Percentiles rank a stretch among this genome's conserved stretches.
Conservation (phyloP, 2,113 vertebrate species). For the Cavia porcellus region DNA sequence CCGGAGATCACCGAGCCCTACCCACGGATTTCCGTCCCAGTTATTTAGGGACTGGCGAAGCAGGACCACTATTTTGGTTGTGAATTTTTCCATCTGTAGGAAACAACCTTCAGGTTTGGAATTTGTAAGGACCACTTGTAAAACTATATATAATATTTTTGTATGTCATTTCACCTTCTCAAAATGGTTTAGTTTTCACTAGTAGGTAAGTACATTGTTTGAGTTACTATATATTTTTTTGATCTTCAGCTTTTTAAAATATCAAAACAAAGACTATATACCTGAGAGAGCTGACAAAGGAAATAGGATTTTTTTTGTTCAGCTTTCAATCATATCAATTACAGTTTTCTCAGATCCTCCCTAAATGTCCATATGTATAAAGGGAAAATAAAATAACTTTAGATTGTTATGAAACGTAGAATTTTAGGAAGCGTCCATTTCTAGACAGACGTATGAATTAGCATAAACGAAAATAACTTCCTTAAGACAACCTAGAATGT, state of each 20-base stretch:
- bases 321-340: not conserved
- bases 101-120: not conserved
- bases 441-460: not conserved
- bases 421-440: not conserved
- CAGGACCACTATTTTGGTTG: too few species aligned
- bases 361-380: not conserved
- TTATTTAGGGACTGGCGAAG: accelerated
- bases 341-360: not conserved
- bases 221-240: not conserved
- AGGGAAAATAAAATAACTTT: not conserved
- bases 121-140: not conserved
- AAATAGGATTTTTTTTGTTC: not conserved
- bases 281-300: not conserved
- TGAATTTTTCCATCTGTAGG: not conserved
- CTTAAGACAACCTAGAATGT: not conserved
- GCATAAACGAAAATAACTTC: not conserved
- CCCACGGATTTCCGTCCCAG: accelerated
- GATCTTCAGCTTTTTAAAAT: not conserved
- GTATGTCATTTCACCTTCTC: not conserved
- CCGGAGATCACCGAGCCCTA: accelerated
- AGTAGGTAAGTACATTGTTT: not conserved
- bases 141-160: not conserved
- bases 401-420: not conserved
- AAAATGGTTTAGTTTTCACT: not conserved
- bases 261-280: not conserved